These are phyloP conservation scores for Lysandra coridon DNA, from an alignment of 2,888 invertebrate genomes.

Conservation along the genomic window DNA sequence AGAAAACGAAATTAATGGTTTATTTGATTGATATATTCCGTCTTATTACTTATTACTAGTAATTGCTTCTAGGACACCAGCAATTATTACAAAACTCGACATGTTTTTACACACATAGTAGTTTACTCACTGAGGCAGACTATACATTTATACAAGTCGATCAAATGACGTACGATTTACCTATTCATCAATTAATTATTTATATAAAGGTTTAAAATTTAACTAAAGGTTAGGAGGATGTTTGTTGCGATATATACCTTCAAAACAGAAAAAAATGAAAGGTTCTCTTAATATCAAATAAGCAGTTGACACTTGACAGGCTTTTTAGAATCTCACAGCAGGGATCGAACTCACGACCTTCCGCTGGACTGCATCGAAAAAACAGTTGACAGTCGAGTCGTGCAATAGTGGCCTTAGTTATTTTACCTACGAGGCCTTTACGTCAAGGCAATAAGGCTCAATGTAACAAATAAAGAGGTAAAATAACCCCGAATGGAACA, in stretches of 20 bases:
- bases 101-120: neutral
- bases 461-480: neutral
- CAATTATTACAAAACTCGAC: neutral
- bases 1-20: neutral
- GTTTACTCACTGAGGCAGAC: neutral
- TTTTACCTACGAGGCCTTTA: neutral
- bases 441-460: neutral
- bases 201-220: too few relatives aligned
- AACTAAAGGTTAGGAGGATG: too few relatives aligned
- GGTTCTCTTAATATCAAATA: too few relatives aligned
- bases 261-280: too few relatives aligned
- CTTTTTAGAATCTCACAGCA: neutral
- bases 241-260: too few relatives aligned
- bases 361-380: neutral
- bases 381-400: constrained; percentile 12
- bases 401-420: neutral
- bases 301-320: neutral
- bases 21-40: neutral
- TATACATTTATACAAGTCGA: too few relatives aligned
- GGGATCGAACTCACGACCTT: neutral
- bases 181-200: too few relatives aligned
- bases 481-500: constrained; percentile 22
- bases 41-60: neutral
- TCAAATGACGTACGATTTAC: too few relatives aligned
- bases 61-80: neutral